These are phyloP conservation scores for Archips crataeganus DNA, from an alignment of 2,888 invertebrate genomes.

Conservation along the genomic window DNA sequence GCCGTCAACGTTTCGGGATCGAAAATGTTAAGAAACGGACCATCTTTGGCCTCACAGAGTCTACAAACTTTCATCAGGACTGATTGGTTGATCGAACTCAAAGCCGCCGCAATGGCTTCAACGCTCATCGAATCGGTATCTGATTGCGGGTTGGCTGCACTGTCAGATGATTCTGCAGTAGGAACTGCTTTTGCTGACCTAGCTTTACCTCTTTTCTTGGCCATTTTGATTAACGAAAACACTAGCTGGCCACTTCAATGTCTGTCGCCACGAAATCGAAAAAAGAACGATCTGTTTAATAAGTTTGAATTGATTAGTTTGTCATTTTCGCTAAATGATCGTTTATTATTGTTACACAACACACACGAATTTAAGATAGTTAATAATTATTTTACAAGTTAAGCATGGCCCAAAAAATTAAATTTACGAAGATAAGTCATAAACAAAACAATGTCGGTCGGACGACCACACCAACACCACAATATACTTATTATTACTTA, in stretches of 20 bases:
- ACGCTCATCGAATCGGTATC: slow-evolving; percentile 47
- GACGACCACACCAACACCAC: background rate
- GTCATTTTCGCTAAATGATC: background rate
- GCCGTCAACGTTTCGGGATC: slow-evolving; percentile 74
- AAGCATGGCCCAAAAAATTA: background rate
- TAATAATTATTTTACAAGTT: slow-evolving; percentile 13
- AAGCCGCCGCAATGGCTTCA: slow-evolving; percentile 59
- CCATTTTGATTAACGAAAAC: slow-evolving; percentile 57
- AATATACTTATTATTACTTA: too few relatives aligned
- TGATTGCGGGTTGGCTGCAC: slow-evolving; percentile 43
- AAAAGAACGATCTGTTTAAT: background rate
- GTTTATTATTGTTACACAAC: background rate
- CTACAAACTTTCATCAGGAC: slow-evolving; percentile 74
- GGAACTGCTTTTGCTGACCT: slow-evolving; percentile 51
- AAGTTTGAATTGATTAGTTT: background rate
- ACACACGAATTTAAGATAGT: background rate
- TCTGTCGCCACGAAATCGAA: slow-evolving; percentile 20
- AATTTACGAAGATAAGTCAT: slow-evolving; percentile 18
- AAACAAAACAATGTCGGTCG: slow-evolving; percentile 37
- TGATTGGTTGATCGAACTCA: slow-evolving; percentile 56
- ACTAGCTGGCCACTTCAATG: slow-evolving; percentile 15
- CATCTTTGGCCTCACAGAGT: slow-evolving; percentile 78
- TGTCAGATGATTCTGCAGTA: slow-evolving; percentile 17
- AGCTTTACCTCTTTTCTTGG: slow-evolving; percentile 65
- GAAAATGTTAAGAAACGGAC: slow-evolving; percentile 81